These are phyloP conservation scores for Euphonia xanthogaster DNA, from an alignment of 2,797 vertebrate species.

Conservation along the genomic window DNA sequence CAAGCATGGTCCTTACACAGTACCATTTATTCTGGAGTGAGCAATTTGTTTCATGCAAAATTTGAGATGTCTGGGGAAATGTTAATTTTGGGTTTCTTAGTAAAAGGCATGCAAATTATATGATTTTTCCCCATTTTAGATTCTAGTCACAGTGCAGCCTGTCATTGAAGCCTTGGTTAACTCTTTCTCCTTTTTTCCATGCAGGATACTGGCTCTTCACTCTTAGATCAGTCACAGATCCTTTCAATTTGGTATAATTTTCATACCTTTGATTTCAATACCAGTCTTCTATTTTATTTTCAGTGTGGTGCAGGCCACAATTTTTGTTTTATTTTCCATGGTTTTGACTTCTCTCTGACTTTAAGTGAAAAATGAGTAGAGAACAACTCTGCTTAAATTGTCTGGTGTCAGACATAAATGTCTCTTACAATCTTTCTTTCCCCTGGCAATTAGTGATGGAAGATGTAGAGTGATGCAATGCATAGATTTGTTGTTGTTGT, in stretches of 20 bases:
- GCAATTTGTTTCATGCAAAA: conserved; percentile 5
- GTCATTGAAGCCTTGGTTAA: not conserved
- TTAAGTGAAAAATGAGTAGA: not conserved
- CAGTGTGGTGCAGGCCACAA: not conserved
- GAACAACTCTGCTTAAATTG: not conserved
- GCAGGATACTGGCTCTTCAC: not conserved
- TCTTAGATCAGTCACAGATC: not conserved
- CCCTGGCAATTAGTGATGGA: not conserved
- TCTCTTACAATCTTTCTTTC: not conserved
- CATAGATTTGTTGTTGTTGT: not conserved
- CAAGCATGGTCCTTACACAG: not conserved
- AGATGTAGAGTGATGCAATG: not conserved
- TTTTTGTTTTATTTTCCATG: not conserved
- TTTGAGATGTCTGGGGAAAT: not conserved
- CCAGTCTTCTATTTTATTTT: not conserved
- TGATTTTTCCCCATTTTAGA: not conserved
- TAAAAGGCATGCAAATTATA: not conserved
- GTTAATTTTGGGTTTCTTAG: not conserved
- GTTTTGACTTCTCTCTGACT: not conserved
- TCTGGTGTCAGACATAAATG: not conserved
- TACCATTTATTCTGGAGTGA: not conserved
- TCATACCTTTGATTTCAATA: not conserved
- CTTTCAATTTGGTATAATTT: not conserved
- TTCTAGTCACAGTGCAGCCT: not conserved
- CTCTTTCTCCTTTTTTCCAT: not conserved